Base-by-base conservation (phyloP, 30 jellyfish, hydroid and myxozoan species). In the Catostylus mosaicus region DNA sequence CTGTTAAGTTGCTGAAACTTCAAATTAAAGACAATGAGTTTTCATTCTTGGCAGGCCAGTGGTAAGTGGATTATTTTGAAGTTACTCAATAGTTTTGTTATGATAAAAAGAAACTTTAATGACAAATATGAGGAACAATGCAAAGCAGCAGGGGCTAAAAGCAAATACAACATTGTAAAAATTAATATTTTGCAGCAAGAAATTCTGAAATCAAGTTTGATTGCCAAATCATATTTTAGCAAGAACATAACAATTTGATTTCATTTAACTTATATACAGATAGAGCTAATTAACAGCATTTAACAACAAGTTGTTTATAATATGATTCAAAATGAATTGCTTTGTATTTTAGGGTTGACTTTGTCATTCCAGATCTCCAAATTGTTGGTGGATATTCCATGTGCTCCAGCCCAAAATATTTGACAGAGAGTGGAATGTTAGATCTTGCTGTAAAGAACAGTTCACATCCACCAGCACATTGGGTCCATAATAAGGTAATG, bases 311-410 rank as follows among this genome's bases (percentile, higher is more conserved):
- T 24, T 59, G 24, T 7, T 12, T 59, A 16, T 3, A 16, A 18
- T 59, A 6, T 59, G 0, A 22, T 2, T 23, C n/a, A 59, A 27
- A 8, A 27, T n/a, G 43, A 78, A 31, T 12, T 52, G 20, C 26
- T 50, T 73, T 48, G 2, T 6, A 20, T 57, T 68, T 20, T 27
- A 93, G 98, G 98, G 95, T 93, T 33, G 98, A 93, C 71, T 86
- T 93, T 37, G 34, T 79, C 35, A 83, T 88, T 19, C 98, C 98
- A 8, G 38, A 67, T 31, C 31, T 86, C 43, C 67, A 69, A 31
- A 80, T 85, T 9, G 97, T 93, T 66, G 98, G 98, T 64, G 98
- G 98, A 23, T 93, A 79, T 78, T 93, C 98, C 4, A 93, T 93
- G 93, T 93, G 97, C 59, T 86, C 98, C 30, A 68, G 81, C 32